Evolutionary conservation across 2,888 invertebrate species (phyloP), one percentile per base, ranked within the genome.

Genomic region (Alitta virens): DNA sequence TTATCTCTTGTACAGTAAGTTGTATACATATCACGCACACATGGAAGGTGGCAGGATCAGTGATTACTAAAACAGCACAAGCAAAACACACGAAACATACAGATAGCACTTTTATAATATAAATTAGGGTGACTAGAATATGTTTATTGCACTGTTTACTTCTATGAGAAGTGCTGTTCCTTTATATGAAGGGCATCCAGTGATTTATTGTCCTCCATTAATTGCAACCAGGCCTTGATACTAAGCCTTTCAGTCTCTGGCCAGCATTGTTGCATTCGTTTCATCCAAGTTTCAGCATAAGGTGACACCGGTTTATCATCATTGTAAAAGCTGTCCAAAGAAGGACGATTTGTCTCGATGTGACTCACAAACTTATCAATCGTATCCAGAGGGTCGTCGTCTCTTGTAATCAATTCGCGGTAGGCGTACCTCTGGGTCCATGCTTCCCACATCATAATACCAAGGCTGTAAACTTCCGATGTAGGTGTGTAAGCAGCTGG

Each of bases 381-480:
- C 18, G 63, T 60, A 38, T 54, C 21, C 16, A 60, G 50, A 18
- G 56, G 55, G 16, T 55, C 56, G 21, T 40, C 60, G 9, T 25
- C 56, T 9, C 33, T 33, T 23, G 60, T 33, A 25, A 63, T 63
- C 42, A 60, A 60, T 23, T 54, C 53, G 42, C 49, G 53, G 42
- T 63, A 65, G 14, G 64, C 64, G 26, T 59, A 62, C 16, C 65
- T 43, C 9, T 62, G 62, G 1, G 58, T 68, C 71, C 71, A 73
- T 26, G 73, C 56, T 53, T 74, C 74, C 67, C 68, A 74, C 74
- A 74, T 73, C 53, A 73, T 64, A 21, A 74, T 62, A 16, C 73
- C 74, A 14, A 74, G 63, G 25, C 70, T 65, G 65, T 70, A 74
- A 71, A 74, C 73, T 52, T 74, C 74, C 52, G 71, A 64, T 16